Evolutionary conservation across 2,113 vertebrate species (phyloP), one percentile per base, ranked within the genome.

Genomic region (Xenopus tropicalis): DNA sequence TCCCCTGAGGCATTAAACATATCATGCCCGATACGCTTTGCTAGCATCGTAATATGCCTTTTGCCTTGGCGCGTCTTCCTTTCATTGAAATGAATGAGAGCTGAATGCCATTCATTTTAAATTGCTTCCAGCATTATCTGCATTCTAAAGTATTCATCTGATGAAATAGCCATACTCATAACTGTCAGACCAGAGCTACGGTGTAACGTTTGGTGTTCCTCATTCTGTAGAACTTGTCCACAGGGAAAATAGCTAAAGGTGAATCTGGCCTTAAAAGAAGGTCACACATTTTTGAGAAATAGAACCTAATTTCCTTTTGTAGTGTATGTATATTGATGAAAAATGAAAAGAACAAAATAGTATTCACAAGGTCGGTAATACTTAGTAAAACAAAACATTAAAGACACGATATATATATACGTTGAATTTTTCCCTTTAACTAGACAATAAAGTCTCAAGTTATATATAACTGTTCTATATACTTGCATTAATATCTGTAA

Each of bases 1-100:
- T 63, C 73, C 66, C 73, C 46, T 61, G 73, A 75, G 73, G 65
- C 66, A 63, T 75, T 75, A 69, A 75, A 75, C 73, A 75, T 69
- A 75, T 75, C 73, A 75, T 75, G 73, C 66, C 73, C 68, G 73
- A 58, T 75, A 56, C 73, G 73, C 73, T 69, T 75, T 75, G 66
- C 73, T 75, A 75, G 66, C 73, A 69, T 75, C 29, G 66, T 75
- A 63, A 75, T 75, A 75, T 75, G 73, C 58, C 73, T 75, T 75
- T 69, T 74, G 72, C 72, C 72, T 74, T 75, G 73, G 73, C 69
- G 73, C 66, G 46, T 75, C 73, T 69, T 75, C 19, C 66, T 75
- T 68, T 75, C 66, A 75, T 75, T 75, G 73, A 75, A 75, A 75
- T 75, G 73, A 75, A 75, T 75, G 73, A 75, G 73, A 75, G 52